Evolutionary conservation across 2,113 vertebrate genomes (phyloP).

Genomic region (Vicugna pacos): DNA sequence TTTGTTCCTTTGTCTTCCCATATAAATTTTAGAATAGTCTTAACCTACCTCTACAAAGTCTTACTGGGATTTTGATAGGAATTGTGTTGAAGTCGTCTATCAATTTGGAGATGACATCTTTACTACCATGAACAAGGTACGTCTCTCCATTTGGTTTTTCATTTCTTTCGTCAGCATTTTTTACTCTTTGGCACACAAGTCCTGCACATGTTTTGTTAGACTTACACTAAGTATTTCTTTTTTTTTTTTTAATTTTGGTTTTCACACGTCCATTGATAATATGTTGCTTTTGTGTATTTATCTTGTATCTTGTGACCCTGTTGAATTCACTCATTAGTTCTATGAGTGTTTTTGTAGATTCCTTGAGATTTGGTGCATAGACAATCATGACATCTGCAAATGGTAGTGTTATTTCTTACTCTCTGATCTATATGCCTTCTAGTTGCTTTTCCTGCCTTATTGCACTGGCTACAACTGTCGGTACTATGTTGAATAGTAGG

Average conservation of each 20-base stretch:
- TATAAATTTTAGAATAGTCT: constrained; percentile 10
- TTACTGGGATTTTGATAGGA: neutral
- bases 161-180: neutral
- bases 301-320: neutral
- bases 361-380: neutral
- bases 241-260: neutral
- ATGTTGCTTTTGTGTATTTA: neutral
- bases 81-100: neutral
- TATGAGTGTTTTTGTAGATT: neutral
- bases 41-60: neutral
- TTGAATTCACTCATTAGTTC: neutral
- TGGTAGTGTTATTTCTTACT: neutral
- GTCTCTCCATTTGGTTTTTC: neutral
- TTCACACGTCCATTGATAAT: neutral
- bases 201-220: neutral
- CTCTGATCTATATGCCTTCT: neutral
- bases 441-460: neutral
- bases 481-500: neutral
- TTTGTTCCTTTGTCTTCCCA: neutral
- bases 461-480: neutral
- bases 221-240: neutral
- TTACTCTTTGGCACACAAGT: neutral
- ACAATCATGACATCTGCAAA: neutral
- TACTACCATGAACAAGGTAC: neutral
- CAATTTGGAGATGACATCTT: neutral